Base-by-base conservation (phyloP, 2,888 invertebrate species). In the Orchesellides sinensis region DNA sequence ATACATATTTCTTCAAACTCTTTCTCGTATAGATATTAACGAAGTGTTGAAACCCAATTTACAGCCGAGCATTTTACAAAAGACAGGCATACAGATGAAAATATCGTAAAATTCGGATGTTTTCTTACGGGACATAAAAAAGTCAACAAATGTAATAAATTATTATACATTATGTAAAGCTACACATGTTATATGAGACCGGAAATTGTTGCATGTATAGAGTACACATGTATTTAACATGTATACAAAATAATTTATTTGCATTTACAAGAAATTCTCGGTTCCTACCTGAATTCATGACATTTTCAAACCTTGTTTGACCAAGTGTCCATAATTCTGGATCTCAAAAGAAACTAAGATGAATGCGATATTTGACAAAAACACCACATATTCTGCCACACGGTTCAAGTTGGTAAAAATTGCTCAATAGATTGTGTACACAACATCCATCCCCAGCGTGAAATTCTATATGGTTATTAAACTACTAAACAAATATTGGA, bases 231-330 rank as follows among this genome's bases (percentile, higher is more conserved):
- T 40, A 40, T 40, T 40, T 40, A 14, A 8, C n/a, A 40, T 32
- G 14, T n/a, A n/a, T n/a, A n/a, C n/a, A 40, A 63, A 54, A 77
- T 68, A 77, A 68, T 59, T 77, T 56, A 59, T 77, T 77, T 32
- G n/a, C n/a, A n/a, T n/a, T n/a, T n/a, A n/a, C n/a, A n/a, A n/a
- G n/a, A n/a, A n/a, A n/a, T n/a, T n/a, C n/a, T n/a, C n/a, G n/a
- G n/a, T n/a, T n/a, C n/a, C n/a, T n/a, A n/a, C n/a, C n/a, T n/a
- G n/a, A n/a, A n/a, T n/a, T 32, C 32, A 32, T 52, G 52, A 17
- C 52, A 52, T 17, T n/a, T 52, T 52, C 17, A 17, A 52, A 52
- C 52, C 52, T 52, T 52, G 52, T 17, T 21, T 52, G 19, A 52
- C 52, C 52, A 52, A 17, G 19, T 21, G 52, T 52, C 32, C 32